Conservation (phyloP, 2,113 vertebrate species). For the Colaptes auratus region DNA sequence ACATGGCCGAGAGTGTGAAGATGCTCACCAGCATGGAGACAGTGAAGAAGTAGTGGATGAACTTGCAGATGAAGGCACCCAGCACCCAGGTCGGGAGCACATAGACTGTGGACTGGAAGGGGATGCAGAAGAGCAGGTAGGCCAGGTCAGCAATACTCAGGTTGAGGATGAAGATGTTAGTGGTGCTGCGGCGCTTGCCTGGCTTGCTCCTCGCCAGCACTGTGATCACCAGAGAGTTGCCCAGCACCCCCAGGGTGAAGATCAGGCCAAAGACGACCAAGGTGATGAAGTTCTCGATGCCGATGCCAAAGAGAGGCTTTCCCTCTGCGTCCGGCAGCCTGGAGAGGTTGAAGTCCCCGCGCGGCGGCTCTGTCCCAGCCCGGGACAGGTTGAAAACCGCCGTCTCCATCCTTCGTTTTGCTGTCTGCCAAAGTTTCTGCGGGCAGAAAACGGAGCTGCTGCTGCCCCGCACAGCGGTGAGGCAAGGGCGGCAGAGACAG, state of each 20-base stretch:
- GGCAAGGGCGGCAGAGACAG: not conserved
- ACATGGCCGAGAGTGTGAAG: constrained; percentile 95
- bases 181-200: constrained; percentile 89
- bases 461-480: not conserved
- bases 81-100: constrained; percentile 91
- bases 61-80: constrained; percentile 95
- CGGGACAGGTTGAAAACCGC: constrained; percentile 62
- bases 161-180: constrained; percentile 95
- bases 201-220: constrained; percentile 90
- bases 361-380: not conserved
- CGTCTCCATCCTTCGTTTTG: constrained; percentile 65
- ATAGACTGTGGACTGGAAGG: constrained; percentile 94
- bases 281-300: constrained; percentile 89
- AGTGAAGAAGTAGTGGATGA: constrained; percentile 95
- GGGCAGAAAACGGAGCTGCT: not conserved
- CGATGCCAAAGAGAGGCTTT: constrained; percentile 81
- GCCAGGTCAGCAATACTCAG: constrained; percentile 94
- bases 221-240: constrained; percentile 94
- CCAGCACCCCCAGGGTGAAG: constrained; percentile 90
- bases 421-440: not conserved
- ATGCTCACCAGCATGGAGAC: constrained; percentile 98
- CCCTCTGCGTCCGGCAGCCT: not conserved
- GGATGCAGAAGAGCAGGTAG: constrained; percentile 96
- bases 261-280: constrained; percentile 89
- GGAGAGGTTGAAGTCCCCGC: constrained; percentile 40